These are phyloP conservation scores for Maconellicoccus hirsutus DNA, from an alignment of 1,140 invertebrate genomes.

Conservation along the genomic window DNA sequence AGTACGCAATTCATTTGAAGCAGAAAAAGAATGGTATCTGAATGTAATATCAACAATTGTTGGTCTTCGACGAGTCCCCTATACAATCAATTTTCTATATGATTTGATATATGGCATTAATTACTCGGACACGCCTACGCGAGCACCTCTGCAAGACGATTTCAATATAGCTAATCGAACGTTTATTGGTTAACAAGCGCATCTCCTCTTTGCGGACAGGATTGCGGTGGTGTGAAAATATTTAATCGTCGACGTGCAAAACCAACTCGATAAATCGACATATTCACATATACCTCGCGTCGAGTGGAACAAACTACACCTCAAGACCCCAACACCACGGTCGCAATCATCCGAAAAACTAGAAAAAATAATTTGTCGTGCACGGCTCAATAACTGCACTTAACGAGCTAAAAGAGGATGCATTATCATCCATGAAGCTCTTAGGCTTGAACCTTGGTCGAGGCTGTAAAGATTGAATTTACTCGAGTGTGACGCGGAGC, in stretches of 20 bases:
- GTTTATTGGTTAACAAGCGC: neutral
- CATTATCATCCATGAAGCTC: conserved; percentile 16
- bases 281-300: neutral
- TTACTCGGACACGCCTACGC: neutral
- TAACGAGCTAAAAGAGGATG: neutral
- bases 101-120: neutral
- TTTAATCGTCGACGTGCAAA: neutral
- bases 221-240: neutral
- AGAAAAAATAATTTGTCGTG: conserved; percentile 18
- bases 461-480: conserved; percentile 6
- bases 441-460: neutral
- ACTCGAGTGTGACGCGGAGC: conserved; percentile 12
- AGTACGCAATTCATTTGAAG: too few relatives aligned
- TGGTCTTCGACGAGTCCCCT: too few relatives aligned
- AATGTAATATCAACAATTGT: too few relatives aligned
- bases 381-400: conserved; percentile 21
- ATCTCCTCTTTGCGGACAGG: neutral
- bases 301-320: neutral
- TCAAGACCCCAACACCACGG: neutral
- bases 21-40: too few relatives aligned
- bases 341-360: neutral
- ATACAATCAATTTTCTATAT: too few relatives aligned
- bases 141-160: neutral
- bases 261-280: neutral
- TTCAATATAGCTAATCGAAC: neutral